phyloP scores from a whole-genome alignment of 2,113 vertebrate species.

The Ammodytes dubius region DNA sequence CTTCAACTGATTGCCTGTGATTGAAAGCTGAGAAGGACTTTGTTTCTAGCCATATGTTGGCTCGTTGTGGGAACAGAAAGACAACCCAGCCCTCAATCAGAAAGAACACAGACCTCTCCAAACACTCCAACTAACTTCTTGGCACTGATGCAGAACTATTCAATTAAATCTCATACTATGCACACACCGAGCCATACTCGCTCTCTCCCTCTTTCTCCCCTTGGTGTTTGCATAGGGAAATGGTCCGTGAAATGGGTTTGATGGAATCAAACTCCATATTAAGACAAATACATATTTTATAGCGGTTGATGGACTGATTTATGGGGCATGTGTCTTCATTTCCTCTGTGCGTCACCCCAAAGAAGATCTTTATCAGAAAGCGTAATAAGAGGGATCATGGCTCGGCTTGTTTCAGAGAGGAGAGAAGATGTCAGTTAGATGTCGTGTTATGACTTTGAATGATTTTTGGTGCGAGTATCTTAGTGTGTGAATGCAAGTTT shows the following conservation, averaged over 20 bases:
- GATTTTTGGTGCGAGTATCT: slow-evolving; percentile 15
- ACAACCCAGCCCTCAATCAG: slow-evolving; percentile 33
- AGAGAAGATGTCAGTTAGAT: slow-evolving; percentile 29
- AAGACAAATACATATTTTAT: slow-evolving; percentile 76
- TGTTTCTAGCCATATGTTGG: slow-evolving; percentile 55
- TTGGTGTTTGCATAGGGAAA: slow-evolving; percentile 76
- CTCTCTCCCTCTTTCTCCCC: slow-evolving; percentile 21
- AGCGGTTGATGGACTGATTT: slow-evolving; percentile 70
- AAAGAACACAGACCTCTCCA: slow-evolving; percentile 58
- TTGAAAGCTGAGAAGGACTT: slow-evolving; percentile 67
- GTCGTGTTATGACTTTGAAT: slow-evolving; percentile 53
- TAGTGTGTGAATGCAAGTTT: not conserved
- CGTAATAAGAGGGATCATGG: slow-evolving; percentile 47
- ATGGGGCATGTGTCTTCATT: slow-evolving; percentile 60
- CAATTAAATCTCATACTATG: slow-evolving; percentile 72
- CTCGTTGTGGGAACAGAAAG: slow-evolving; percentile 16
- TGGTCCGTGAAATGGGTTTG: slow-evolving; percentile 76
- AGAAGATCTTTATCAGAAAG: slow-evolving; percentile 64
- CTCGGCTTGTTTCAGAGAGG: slow-evolving; percentile 52
- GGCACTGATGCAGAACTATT: slow-evolving; percentile 77
- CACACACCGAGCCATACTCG: slow-evolving; percentile 33
- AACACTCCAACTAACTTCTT: slow-evolving; percentile 61
- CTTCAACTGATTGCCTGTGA: slow-evolving; percentile 41
- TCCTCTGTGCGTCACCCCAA: slow-evolving; percentile 35
- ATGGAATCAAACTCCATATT: slow-evolving; percentile 74